A percentile compares a stretch with the other conserved stretches of the same genome.
phyloP scores from a whole-genome alignment of 2,113 vertebrate species.

The Megaceryle torquata region DNA sequence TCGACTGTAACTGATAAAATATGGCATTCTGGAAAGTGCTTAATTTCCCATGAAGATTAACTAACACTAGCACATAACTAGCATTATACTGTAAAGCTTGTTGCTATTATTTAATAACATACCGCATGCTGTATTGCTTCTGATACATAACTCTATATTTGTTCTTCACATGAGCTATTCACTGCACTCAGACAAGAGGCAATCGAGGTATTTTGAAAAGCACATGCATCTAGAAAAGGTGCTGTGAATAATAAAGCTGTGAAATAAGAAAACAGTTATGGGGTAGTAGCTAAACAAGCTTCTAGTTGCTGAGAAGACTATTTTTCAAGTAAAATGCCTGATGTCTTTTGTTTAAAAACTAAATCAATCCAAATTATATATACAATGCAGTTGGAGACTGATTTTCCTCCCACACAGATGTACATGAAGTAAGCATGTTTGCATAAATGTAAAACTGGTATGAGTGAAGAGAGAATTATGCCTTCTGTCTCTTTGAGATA shows the following conservation, averaged over 20 bases:
- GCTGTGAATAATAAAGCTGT: not conserved
- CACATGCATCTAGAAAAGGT: not conserved
- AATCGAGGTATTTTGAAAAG: not conserved
- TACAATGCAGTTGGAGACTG: not conserved
- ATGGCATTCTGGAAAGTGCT: not conserved
- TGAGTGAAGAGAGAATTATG: not conserved
- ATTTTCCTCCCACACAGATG: not conserved
- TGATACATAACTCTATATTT: not conserved
- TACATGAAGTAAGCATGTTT: not conserved
- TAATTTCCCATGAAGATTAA: not conserved
- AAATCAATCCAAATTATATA: not conserved
- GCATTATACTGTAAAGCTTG: not conserved
- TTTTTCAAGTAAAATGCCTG: not conserved
- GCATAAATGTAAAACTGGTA: not conserved
- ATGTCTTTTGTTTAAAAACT: not conserved
- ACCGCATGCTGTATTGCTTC: not conserved
- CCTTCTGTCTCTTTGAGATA: not conserved
- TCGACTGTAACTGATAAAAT: not conserved
- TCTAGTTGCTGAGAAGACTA: not conserved
- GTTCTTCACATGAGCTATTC: not conserved
- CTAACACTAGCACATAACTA: not conserved
- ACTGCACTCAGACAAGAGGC: not conserved
- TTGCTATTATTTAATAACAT: not conserved
- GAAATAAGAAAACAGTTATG: not conserved
- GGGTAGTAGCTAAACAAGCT: not conserved